Percentiles rank a stretch among this genome's conserved stretches.
These are phyloP conservation scores for Oncorhynchus tshawytscha DNA, from an alignment of 2,113 vertebrate genomes.

Conservation along the genomic window DNA sequence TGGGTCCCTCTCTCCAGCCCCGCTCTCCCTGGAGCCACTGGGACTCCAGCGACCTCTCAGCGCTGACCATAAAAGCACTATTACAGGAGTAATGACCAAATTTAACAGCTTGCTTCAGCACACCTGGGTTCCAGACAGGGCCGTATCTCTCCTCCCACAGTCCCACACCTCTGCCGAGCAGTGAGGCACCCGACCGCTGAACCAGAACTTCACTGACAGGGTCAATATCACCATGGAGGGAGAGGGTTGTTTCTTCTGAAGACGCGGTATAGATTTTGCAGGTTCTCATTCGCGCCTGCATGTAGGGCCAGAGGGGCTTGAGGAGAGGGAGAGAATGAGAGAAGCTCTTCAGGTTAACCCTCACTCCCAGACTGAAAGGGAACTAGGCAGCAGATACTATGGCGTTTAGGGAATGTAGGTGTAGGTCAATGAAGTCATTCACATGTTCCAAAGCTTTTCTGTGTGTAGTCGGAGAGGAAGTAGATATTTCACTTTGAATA, in stretches of 20 bases:
- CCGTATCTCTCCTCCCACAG: conserved; percentile 64
- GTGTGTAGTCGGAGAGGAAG: neutral
- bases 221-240: conserved; percentile 58
- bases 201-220: conserved; percentile 55
- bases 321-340: neutral
- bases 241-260: conserved; percentile 32
- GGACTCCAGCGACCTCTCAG: conserved; percentile 50
- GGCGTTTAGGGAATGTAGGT: neutral
- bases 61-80: conserved; percentile 62
- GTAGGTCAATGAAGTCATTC: neutral
- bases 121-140: conserved; percentile 66
- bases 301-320: conserved; percentile 20
- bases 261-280: conserved; percentile 40
- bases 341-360: conserved; percentile 13
- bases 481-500: neutral
- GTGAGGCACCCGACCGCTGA: conserved; percentile 26
- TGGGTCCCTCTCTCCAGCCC: conserved; percentile 41
- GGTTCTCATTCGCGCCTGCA: conserved; percentile 48
- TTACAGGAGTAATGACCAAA: conserved; percentile 72
- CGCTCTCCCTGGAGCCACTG: conserved; percentile 26
- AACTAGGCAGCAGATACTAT: neutral
- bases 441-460: neutral
- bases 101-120: conserved; percentile 69
- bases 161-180: conserved; percentile 52
- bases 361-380: conserved; percentile 17